These are phyloP conservation scores for Danionella dracula DNA, from an alignment of 2,797 vertebrate species.

Conservation along the genomic window DNA sequence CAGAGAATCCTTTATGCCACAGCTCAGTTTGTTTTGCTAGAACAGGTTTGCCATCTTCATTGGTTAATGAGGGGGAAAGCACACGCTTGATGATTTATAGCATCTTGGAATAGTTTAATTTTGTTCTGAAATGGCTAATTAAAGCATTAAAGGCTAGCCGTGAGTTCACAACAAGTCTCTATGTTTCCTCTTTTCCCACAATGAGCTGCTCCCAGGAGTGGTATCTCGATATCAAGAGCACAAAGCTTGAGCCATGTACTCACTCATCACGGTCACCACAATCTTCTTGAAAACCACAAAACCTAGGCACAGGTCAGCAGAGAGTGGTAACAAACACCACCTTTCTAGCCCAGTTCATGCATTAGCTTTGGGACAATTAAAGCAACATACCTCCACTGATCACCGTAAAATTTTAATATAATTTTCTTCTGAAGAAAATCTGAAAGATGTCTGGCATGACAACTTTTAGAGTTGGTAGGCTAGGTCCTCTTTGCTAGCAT, in stretches of 20 bases:
- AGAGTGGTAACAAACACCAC: constrained; percentile 20
- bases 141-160: constrained; percentile 3
- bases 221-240: constrained; percentile 56
- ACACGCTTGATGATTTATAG: not conserved
- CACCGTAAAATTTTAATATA: no score
- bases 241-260: constrained; percentile 59
- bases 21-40: constrained; percentile 21
- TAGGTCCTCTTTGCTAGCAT: no score
- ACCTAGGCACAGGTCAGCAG: constrained; percentile 48
- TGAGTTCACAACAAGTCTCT: constrained; percentile 22
- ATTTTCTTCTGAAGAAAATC: no score
- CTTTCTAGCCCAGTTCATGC: not conserved
- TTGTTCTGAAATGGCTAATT: constrained; percentile 16
- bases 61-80: constrained; percentile 19
- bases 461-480: no score
- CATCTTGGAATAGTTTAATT: not conserved
- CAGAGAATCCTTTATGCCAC: constrained; percentile 27
- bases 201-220: constrained; percentile 61
- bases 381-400: no score
- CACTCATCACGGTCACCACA: constrained; percentile 60
- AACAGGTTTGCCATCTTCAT: constrained; percentile 9
- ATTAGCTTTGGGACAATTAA: not conserved
- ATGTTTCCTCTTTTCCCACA: constrained; percentile 64
- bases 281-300: constrained; percentile 43
- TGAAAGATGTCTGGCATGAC: no score